Base-by-base conservation (phyloP, 2,113 vertebrate genomes). In the Cichladusa arquata region DNA sequence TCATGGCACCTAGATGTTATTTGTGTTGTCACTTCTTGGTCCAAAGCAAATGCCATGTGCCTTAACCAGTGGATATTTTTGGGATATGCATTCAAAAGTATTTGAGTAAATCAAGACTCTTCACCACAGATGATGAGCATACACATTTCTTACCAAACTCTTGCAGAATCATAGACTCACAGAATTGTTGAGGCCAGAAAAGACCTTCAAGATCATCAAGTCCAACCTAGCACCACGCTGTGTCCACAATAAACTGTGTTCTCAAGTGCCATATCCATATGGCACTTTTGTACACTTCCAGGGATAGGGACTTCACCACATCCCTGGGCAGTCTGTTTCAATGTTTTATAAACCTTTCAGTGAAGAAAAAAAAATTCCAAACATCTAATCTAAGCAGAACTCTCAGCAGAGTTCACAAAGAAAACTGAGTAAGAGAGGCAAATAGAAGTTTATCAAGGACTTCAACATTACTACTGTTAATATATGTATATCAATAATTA, bases 161-260 rank as follows among this genome's bases (percentile, higher is more conserved):
- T 24, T 13, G 18, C 20, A 50, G 48, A 48, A 64, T 31, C 42
- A 51, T 5, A 31, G 44, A 50, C 31, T 31, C 1, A 0, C 9
- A 36, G 36, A 86, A 44, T 29, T 36, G 9, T 31, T 47, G 45
- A 34, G 16, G 38, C 12, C 66, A 36, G 25, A 82, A 69, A 61
- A 40, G 24, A 54, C 47, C 17, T 31, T 47, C 36, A 47, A n/a
- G 29, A 25, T 47, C 38, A 45, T 34, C 20, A 33, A 69, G 31
- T 48, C 42, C 25, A 54, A 42, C 9, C 17, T 31, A 31, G 70
- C 9, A 22, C 29, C n/a, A 60, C 9, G 40, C 9, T 0, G 0
- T 23, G 20, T 31, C 31, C 40, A 34, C 25, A 69, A 42, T 3
- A 33, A 48, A 40, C 4, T 0, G 0, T 11, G 11, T 22, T 45